Evolutionary conservation across 1,140 invertebrate species (phyloP).

Genomic region (Centruroides sculpturatus): DNA sequence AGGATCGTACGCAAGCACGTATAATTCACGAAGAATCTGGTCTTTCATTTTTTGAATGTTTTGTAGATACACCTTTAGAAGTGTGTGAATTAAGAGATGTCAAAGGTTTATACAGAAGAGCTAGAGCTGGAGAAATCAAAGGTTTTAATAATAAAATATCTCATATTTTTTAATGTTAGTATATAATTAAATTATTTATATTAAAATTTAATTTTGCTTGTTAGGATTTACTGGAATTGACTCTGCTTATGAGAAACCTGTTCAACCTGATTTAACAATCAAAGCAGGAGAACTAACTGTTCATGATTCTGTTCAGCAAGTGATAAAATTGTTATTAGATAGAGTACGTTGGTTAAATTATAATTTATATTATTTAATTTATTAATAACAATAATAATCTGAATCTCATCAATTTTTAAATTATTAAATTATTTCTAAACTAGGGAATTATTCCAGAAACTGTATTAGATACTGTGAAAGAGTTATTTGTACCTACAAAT

Average conservation of each 20-base stretch:
- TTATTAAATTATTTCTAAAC: constrained; percentile 17
- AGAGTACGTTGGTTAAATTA: constrained; percentile 33
- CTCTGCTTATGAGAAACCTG: constrained; percentile 78
- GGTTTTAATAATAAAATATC: constrained; percentile 25
- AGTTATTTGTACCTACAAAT: constrained; percentile 66
- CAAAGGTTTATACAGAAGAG: constrained; percentile 97
- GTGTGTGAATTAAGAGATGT: constrained; percentile 91
- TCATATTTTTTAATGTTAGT: too few relatives aligned
- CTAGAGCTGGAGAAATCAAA: constrained; percentile 80
- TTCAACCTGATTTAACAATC: constrained; percentile 69
- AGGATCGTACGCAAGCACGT: constrained; percentile 75
- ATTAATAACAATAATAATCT: background rate
- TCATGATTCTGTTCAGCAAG: constrained; percentile 62
- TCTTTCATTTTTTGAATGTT: constrained; percentile 91
- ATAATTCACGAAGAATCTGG: constrained; percentile 72
- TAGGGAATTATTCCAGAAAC: constrained; percentile 49
- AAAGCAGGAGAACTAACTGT: constrained; percentile 64
- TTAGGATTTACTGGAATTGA: constrained; percentile 96
- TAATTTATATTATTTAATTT: background rate
- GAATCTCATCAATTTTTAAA: constrained; percentile 15
- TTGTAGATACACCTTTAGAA: constrained; percentile 84
- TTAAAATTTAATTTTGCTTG: constrained; percentile 4
- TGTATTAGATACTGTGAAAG: constrained; percentile 42
- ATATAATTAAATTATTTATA: too few relatives aligned
- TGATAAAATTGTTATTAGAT: constrained; percentile 61